Conservation (phyloP, 2,113 vertebrate genomes). For the Coracopsis vasa region DNA sequence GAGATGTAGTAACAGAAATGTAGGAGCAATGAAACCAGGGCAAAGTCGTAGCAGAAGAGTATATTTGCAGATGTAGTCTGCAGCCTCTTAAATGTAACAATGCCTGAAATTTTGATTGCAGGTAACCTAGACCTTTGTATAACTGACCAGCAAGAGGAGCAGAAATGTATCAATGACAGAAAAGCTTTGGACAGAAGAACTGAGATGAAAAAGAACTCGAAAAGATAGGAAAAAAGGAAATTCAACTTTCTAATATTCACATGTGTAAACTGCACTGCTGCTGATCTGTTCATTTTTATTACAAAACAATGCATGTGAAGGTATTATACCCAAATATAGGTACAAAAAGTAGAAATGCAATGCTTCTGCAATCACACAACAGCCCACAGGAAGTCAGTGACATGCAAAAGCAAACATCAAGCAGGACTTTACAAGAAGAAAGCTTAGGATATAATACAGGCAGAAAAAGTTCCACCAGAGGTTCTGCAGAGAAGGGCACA, state of each 20-base stretch:
- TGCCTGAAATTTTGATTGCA: background rate
- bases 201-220: background rate
- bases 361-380: background rate
- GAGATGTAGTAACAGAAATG: background rate
- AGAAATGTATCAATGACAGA: background rate
- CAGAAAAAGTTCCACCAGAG: background rate
- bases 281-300: background rate
- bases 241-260: background rate
- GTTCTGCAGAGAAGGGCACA: background rate
- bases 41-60: background rate
- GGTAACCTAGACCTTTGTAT: background rate
- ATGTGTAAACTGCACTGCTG: background rate
- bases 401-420: background rate
- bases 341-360: rapidly evolving
- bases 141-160: background rate
- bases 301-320: background rate
- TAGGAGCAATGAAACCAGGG: background rate
- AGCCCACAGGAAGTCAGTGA: background rate
- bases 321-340: background rate
- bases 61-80: background rate
- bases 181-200: background rate
- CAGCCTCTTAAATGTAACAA: background rate
- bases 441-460: background rate
- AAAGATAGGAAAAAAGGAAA: background rate
- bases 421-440: background rate